A percentile compares a stretch with the other conserved stretches of the same genome.
These are phyloP conservation scores for Agapornis roseicollis DNA, from an alignment of 2,113 vertebrate genomes.

Conservation along the genomic window DNA sequence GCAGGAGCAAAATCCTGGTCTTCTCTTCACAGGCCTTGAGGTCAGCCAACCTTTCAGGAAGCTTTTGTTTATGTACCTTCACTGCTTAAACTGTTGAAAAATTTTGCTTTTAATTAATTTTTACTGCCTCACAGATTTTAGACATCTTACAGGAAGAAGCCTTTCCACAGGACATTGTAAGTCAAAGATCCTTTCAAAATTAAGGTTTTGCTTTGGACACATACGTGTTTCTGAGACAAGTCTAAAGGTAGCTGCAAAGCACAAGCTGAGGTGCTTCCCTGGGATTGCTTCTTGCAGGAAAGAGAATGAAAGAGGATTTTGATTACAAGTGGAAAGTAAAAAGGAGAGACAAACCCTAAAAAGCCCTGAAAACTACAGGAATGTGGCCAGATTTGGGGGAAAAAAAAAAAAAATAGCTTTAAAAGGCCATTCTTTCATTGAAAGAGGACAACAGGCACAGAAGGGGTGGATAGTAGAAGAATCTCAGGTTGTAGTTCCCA, in stretches of 20 bases:
- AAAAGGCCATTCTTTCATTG: neutral
- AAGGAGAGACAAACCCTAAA: neutral
- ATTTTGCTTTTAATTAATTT: neutral
- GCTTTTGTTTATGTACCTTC: neutral
- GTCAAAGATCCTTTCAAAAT: neutral
- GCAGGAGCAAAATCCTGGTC: neutral
- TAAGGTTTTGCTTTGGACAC: neutral
- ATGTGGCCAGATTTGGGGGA: neutral
- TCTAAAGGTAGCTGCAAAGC: neutral
- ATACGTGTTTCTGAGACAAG: neutral
- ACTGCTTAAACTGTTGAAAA: neutral
- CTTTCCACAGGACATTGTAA: neutral
- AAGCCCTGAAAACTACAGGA: neutral
- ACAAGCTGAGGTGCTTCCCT: neutral
- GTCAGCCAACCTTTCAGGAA: neutral
- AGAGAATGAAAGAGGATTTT: neutral
- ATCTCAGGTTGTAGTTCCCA: neutral
- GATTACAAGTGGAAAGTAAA: neutral
- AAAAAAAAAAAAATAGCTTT: neutral
- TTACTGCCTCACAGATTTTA: neutral
- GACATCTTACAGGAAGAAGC: neutral
- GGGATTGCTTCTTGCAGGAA: neutral
- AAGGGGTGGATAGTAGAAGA: neutral
- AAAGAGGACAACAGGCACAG: neutral
- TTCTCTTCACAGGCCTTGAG: neutral